Percentiles rank a stretch among this genome's conserved stretches.
Evolutionary conservation across 2,113 vertebrate genomes (phyloP).

Genomic region (Callaeas wilsoni): DNA sequence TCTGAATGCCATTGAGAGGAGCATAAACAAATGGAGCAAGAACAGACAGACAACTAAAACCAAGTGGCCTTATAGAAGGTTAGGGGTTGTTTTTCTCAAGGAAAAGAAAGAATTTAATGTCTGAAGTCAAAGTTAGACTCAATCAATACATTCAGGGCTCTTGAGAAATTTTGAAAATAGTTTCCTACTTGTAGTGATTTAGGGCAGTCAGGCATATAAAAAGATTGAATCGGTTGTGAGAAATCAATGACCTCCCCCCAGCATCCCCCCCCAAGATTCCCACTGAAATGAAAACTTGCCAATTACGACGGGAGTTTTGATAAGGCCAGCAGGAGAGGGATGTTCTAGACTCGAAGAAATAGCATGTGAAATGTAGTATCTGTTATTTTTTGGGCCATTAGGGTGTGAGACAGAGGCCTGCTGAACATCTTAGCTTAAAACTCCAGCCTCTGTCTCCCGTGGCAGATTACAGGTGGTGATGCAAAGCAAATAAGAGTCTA

Average conservation of each 20-base stretch:
- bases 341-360: background rate
- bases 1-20: background rate
- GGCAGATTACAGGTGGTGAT: background rate
- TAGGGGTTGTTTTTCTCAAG: background rate
- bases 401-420: background rate
- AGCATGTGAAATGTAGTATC: background rate
- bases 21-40: background rate
- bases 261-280: background rate
- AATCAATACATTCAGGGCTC: conserved; percentile 53
- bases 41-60: background rate
- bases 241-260: conserved; percentile 29
- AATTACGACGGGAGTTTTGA: conserved; percentile 36
- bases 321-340: conserved; percentile 45
- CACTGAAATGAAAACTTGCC: conserved; percentile 55
- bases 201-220: conserved; percentile 57
- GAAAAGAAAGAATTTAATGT: conserved; percentile 39
- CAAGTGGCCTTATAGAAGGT: background rate
- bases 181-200: conserved; percentile 65
- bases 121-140: conserved; percentile 47
- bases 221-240: conserved; percentile 47
- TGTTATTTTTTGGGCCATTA: background rate
- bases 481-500: background rate
- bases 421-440: background rate
- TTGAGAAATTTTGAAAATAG: conserved; percentile 65
- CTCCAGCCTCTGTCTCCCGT: background rate